phyloP scores from a whole-genome alignment of 2,797 vertebrate genomes.

The Triplophysa bombifrons region DNA sequence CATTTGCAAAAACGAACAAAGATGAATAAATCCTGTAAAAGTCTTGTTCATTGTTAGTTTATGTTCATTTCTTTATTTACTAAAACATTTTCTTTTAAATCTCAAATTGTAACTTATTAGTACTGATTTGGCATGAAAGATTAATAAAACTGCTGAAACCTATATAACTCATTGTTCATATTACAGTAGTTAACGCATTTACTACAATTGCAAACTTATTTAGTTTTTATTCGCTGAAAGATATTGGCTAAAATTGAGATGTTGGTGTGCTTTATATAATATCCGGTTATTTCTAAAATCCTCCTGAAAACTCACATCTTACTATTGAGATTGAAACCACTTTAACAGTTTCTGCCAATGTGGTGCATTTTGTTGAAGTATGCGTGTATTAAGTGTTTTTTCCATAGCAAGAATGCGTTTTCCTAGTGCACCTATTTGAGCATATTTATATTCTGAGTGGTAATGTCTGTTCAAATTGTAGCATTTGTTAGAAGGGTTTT shows the following conservation, averaged over 20 bases:
- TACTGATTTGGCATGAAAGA: too few species aligned
- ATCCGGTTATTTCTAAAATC: not conserved
- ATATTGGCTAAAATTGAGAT: not conserved
- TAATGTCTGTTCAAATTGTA: conserved; percentile 13
- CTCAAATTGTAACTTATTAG: too few species aligned
- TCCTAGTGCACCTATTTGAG: not conserved
- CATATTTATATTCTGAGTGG: conserved; percentile 2
- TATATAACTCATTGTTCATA: too few species aligned
- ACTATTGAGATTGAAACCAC: not conserved
- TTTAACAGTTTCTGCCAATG: not conserved
- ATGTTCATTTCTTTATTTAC: too few species aligned
- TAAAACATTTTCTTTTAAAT: too few species aligned
- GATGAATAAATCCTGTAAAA: too few species aligned
- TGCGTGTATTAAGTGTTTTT: not conserved
- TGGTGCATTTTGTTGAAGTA: not conserved
- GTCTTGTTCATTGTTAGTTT: too few species aligned
- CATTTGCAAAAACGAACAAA: too few species aligned
- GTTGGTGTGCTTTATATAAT: not conserved
- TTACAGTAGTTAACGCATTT: too few species aligned
- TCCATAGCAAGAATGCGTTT: not conserved
- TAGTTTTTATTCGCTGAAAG: not conserved
- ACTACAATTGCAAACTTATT: too few species aligned
- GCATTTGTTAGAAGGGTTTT: not conserved
- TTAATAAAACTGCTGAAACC: too few species aligned
- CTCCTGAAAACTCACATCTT: not conserved